Percentiles rank a stretch among this genome's conserved stretches.
Evolutionary conservation across 2,888 invertebrate genomes (phyloP).

Genomic region (Zaprionus lineosus): DNA sequence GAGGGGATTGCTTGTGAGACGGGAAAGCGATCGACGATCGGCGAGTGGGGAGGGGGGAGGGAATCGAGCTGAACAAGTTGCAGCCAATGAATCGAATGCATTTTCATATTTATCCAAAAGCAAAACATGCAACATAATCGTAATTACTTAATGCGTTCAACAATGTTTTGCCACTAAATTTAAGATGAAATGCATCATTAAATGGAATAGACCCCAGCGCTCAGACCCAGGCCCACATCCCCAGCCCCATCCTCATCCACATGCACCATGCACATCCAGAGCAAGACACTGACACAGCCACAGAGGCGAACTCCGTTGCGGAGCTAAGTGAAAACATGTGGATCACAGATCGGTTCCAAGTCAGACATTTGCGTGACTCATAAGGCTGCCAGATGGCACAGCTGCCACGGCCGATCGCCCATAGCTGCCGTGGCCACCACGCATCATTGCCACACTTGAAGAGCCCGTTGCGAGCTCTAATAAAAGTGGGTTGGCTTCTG

Average conservation of each 20-base stretch:
- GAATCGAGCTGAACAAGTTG: conserved; percentile 21
- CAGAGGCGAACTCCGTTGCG: not conserved
- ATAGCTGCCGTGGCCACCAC: conserved; percentile 10
- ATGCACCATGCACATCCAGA: not conserved
- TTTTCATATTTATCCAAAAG: conserved; percentile 26
- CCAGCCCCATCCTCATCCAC: no score
- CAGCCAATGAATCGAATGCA: conserved; percentile 48
- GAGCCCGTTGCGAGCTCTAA: not conserved
- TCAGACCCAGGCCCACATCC: no score
- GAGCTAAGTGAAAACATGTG: conserved; percentile 65
- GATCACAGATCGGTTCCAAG: conserved; percentile 40
- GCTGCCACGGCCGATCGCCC: conserved; percentile 39
- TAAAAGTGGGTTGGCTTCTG: not conserved
- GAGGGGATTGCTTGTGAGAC: not conserved
- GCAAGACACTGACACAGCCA: not conserved
- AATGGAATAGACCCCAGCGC: conserved; percentile 27
- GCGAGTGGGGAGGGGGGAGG: not conserved
- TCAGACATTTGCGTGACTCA: conserved; percentile 50
- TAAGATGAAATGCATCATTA: conserved; percentile 63
- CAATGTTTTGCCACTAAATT: conserved; percentile 66
- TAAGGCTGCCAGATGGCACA: conserved; percentile 53
- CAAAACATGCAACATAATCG: conserved; percentile 45
- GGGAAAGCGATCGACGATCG: not conserved
- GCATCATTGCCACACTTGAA: conserved; percentile 3
- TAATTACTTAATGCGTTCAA: conserved; percentile 65